phyloP scores from a whole-genome alignment of 2,113 vertebrate genomes.

The Ageneiosus marmoratus region DNA sequence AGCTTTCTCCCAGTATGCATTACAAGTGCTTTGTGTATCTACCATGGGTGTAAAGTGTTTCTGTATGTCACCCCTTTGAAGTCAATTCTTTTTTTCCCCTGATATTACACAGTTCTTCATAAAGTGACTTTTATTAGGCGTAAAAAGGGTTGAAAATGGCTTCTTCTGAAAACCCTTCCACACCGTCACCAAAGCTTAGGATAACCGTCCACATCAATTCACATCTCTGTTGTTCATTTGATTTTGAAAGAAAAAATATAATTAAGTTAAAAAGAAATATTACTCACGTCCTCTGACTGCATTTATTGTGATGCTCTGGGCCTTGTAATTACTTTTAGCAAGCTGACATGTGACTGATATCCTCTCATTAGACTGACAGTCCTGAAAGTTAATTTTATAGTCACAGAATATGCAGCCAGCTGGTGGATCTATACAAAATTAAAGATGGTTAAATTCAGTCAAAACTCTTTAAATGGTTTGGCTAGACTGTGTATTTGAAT shows the following conservation, averaged over 20 bases:
- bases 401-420: slow-evolving; percentile 10
- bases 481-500: background rate
- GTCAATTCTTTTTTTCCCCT: too few species aligned
- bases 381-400: background rate
- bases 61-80: too few species aligned
- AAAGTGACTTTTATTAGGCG: too few species aligned
- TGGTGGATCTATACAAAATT: background rate
- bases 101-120: too few species aligned
- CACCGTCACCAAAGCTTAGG: background rate
- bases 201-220: background rate
- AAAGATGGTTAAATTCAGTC: background rate
- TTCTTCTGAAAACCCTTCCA: too few species aligned
- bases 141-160: too few species aligned
- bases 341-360: background rate
- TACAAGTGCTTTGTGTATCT: too few species aligned
- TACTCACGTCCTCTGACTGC: background rate
- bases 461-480: background rate
- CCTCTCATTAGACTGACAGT: background rate
- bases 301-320: background rate
- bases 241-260: background rate
- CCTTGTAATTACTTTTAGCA: background rate
- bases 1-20: too few species aligned
- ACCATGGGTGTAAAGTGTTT: too few species aligned
- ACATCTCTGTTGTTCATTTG: background rate
- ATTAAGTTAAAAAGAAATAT: background rate